Percentiles rank a stretch among this genome's conserved stretches.
phyloP scores from a whole-genome alignment of 2,888 invertebrate genomes.

The Dolichopus griseipennis region DNA sequence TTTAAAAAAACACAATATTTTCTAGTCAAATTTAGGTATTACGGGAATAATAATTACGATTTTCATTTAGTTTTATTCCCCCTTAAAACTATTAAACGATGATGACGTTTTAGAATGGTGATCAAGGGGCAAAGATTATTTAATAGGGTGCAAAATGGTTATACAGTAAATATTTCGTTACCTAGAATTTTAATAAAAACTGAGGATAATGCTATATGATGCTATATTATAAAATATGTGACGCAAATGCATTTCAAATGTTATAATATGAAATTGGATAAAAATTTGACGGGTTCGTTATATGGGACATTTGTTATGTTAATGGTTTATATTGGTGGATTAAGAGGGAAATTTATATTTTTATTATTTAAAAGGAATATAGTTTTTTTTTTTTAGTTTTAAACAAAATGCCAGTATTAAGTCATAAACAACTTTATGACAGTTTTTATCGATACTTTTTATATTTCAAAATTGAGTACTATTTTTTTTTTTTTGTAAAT shows the following conservation, averaged over 20 bases:
- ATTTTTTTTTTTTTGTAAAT: no score
- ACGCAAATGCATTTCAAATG: background rate
- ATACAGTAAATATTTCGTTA: background rate
- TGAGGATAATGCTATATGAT: no score
- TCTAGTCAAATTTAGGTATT: no score
- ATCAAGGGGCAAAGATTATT: no score
- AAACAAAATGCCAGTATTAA: background rate
- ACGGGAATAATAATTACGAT: no score
- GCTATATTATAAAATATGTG: background rate
- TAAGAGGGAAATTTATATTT: background rate
- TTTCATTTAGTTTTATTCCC: no score
- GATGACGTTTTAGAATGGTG: no score
- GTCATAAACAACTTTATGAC: background rate
- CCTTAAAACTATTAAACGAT: no score
- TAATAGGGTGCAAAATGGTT: no score
- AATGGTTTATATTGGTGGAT: background rate
- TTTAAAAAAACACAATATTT: background rate
- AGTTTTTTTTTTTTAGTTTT: background rate
- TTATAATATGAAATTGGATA: background rate
- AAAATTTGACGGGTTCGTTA: background rate
- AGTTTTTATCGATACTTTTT: background rate
- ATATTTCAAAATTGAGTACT: no score
- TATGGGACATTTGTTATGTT: constrained; percentile 6
- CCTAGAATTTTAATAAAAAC: background rate
- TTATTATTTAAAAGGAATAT: background rate